Evolutionary conservation across 2,113 vertebrate species (phyloP), one percentile per base, ranked within the genome.

Genomic region (Tonatia bakeri): DNA sequence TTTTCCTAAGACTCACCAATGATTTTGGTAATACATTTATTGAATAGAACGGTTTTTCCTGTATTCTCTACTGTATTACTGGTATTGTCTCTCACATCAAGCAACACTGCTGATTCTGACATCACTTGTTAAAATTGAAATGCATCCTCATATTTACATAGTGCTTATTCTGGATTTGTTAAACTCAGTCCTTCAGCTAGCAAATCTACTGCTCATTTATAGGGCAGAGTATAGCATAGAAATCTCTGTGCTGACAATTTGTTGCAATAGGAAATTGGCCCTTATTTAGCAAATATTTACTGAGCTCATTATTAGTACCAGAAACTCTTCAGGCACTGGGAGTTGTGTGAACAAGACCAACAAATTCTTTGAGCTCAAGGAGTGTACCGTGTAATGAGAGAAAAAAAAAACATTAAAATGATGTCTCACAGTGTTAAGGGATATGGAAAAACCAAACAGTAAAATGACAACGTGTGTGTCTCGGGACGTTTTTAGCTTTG

Each of bases 51-150:
- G 15, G 16, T 31, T 94, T 73, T 65, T 59, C 38, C 87, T 77
- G 36, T 85, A 56, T 82, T 90, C 13, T 65, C 36, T 81, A 20
- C 56, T 64, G 47, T 43, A 72, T 8, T 90, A 31, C 16, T 14
- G 79, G 56, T 70, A 88, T 82, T 45, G 28, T 86, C 38, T 84
- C 56, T 81, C 15, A 17, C 33, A 87, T 65, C 33, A 90, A 89
- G n/a, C 54, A 86, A 90, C 43, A 93, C 33, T 87, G 28, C 43
- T 86, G 70, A 92, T 86, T 85, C 59, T 77, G 73, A 43, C 43
- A 47, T 56, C 38, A 81, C 65, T 43, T 91, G 52, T 96, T 85
- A 95, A 95, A 85, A 82, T 4, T 56, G n/a, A 96, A 95, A 88
- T 38, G 4, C 38, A 94, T 20, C 19, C 33, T 94, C 64, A 95